Evolutionary conservation across 2,888 invertebrate species (phyloP).

Genomic region (Iselma pallidipennis): DNA sequence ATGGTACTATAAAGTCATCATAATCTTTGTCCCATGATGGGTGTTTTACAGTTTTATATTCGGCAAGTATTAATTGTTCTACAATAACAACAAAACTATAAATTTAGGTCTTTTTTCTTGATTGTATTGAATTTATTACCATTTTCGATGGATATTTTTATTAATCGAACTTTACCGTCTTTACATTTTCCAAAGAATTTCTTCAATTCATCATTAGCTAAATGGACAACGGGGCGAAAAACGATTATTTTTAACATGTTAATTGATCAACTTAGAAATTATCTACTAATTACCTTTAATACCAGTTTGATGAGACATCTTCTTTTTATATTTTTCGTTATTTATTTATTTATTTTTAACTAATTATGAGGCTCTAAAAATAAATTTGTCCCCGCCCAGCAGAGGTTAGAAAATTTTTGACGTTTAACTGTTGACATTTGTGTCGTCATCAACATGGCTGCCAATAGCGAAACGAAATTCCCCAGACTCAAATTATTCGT

Average conservation of each 20-base stretch:
- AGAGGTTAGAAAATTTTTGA: not conserved
- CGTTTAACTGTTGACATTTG: not conserved
- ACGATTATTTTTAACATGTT: slow-evolving; percentile 6
- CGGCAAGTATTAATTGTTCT: slow-evolving; percentile 77
- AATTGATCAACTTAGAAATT: slow-evolving; percentile 13
- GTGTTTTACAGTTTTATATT: slow-evolving; percentile 67
- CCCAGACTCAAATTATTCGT: no score
- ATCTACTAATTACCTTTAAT: slow-evolving; percentile 72
- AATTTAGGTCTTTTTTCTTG: no score
- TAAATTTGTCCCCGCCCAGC: slow-evolving; percentile 27
- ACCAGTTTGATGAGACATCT: slow-evolving; percentile 90
- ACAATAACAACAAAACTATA: slow-evolving; percentile 29
- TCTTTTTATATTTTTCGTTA: slow-evolving; percentile 27
- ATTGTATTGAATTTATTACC: slow-evolving; percentile 66
- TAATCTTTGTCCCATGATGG: slow-evolving; percentile 86
- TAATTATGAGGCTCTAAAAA: slow-evolving; percentile 22
- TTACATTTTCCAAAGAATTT: slow-evolving; percentile 82
- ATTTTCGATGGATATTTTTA: slow-evolving; percentile 86
- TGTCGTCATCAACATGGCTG: not conserved
- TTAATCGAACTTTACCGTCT: slow-evolving; percentile 76
- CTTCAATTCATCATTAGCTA: slow-evolving; percentile 82
- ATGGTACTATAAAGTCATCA: slow-evolving; percentile 70
- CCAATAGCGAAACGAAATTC: no score
- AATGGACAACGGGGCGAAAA: slow-evolving; percentile 43
- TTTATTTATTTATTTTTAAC: not conserved